Base-by-base conservation (phyloP, 2,113 vertebrate genomes). In the Rhegmatorhina hoffmannsi region DNA sequence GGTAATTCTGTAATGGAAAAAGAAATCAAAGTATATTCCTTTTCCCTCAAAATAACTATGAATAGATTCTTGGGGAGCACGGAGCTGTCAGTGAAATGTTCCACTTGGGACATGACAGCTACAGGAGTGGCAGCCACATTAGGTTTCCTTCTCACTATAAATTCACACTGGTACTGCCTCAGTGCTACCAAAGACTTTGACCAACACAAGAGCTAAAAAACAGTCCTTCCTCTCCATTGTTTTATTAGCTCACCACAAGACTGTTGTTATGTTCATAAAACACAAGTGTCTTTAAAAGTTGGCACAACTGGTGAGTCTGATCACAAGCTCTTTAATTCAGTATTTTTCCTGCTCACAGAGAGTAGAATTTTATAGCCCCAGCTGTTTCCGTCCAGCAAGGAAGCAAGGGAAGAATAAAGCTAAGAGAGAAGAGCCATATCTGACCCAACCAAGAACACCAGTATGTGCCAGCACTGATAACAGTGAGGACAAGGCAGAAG, bases 61-160 rank as follows among this genome's bases (percentile, higher is more conserved):
- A 60, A 43, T 10, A 63, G 38, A 13, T 75, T 63, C 69, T 11
- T 20, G 5, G 9, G 25, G 36, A 89, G 40, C 3, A 3, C 17
- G 24, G 53, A 67, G 50, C 21, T 0, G 1, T 15, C 60, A 75
- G 38, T 33, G 38, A 47, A 70, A 50, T 0, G 0, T 58, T 73
- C 17, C 14, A 29, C 46, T 16, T 11, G 0, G 2, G 44, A 64
- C 28, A n/a, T 5, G 3, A 13, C 8, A 25, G 38, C 60, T 7
- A 28, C 38, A 34, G 25, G 15, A 90, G 34, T 0, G 17, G 46
- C 55, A 80, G 63, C 5, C 64, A 69, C 31, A 40, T 44, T 6
- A 11, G 19, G 17, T 86, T 75, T 68, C 29, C 64, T 55, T 84
- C 31, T 43, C 7, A 1, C 59, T 60, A 20, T 21, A 9, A 69